Conservation (phyloP, 2,113 vertebrate genomes). For the Leptobrachium ailaonicum region DNA sequence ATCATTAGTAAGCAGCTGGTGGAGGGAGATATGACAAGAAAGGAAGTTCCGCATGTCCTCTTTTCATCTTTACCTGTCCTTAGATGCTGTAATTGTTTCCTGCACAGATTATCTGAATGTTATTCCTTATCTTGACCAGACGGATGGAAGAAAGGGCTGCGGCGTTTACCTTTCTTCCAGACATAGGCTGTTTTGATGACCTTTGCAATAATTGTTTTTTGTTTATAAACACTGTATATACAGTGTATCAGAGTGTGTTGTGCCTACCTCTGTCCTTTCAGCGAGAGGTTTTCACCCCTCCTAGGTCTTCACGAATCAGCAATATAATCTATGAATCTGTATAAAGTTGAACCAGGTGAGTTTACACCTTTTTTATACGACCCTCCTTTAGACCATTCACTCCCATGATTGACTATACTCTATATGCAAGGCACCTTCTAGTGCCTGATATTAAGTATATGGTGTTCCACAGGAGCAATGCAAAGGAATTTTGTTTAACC, state of each 20-base stretch:
- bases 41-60: background rate
- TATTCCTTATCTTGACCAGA: conserved; percentile 14
- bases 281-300: background rate
- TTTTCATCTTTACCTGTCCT: background rate
- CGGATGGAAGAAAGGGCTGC: background rate
- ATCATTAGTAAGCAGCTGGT: background rate
- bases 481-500: too few relatives aligned
- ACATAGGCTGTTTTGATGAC: background rate
- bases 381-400: too few relatives aligned
- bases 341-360: too few relatives aligned
- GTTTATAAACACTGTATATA: background rate
- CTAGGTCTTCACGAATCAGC: background rate
- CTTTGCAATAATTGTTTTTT: conserved; percentile 21
- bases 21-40: background rate
- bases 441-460: too few relatives aligned
- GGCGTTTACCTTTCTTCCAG: background rate
- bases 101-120: background rate
- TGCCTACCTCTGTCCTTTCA: background rate
- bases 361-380: too few relatives aligned
- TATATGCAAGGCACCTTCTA: too few relatives aligned
- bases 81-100: background rate
- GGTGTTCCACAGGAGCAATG: too few relatives aligned
- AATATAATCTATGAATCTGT: too few relatives aligned
- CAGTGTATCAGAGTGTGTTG: background rate
- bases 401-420: too few relatives aligned